A percentile compares a stretch with the other conserved stretches of the same genome.
Conservation (phyloP, 2,797 vertebrate genomes). For the Jordanella pulchra region DNA sequence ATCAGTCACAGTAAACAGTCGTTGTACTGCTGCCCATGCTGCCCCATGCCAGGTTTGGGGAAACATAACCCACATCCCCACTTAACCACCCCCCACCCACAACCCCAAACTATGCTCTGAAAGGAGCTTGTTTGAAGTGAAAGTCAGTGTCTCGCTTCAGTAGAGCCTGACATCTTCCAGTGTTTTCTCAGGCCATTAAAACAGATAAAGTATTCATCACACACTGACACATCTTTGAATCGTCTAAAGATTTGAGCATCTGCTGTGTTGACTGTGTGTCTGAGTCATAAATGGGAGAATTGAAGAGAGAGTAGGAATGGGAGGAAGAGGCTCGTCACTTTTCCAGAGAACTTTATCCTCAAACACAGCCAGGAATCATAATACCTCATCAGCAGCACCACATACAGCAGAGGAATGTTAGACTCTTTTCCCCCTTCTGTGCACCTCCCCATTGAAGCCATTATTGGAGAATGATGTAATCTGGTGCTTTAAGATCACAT, state of each 20-base stretch:
- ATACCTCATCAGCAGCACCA: slow-evolving; percentile 60
- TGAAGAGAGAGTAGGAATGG: slow-evolving; percentile 18
- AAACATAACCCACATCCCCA: neutral
- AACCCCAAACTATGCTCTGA: slow-evolving; percentile 8
- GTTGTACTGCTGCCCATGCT: slow-evolving; percentile 40
- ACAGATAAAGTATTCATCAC: slow-evolving; percentile 70
- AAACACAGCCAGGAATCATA: slow-evolving; percentile 58
- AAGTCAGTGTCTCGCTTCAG: slow-evolving; percentile 63
- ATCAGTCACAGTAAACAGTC: slow-evolving; percentile 69
- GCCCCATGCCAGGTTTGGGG: slow-evolving; percentile 59
- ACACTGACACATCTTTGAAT: slow-evolving; percentile 33
- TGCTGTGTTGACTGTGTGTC: slow-evolving; percentile 30
- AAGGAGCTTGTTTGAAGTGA: slow-evolving; percentile 65
- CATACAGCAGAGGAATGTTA: slow-evolving; percentile 66
- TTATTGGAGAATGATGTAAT: slow-evolving; percentile 75
- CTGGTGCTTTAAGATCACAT: slow-evolving; percentile 70
- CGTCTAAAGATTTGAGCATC: slow-evolving; percentile 50
- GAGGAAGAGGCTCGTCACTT: slow-evolving; percentile 43
- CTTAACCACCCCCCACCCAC: neutral
- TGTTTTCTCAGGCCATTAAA: slow-evolving; percentile 75
- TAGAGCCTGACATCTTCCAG: slow-evolving; percentile 66
- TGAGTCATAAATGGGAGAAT: slow-evolving; percentile 29
- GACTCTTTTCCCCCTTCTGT: slow-evolving; percentile 45
- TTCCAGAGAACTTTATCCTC: slow-evolving; percentile 56
- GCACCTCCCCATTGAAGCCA: slow-evolving; percentile 66